Conservation (phyloP, 2,888 invertebrate genomes). For the Dione vanillae region DNA sequence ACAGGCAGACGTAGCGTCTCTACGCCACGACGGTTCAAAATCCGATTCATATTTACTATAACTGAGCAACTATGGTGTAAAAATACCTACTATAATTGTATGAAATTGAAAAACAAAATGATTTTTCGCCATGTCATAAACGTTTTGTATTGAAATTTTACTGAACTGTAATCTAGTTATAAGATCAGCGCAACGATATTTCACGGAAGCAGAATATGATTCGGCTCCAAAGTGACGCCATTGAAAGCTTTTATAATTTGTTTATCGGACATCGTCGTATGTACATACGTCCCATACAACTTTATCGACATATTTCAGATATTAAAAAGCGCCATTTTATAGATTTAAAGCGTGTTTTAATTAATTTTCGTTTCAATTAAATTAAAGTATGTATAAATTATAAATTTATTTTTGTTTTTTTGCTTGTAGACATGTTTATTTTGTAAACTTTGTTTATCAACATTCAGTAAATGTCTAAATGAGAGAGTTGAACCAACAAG, state of each 20-base stretch:
- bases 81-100: background rate
- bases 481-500: too few species aligned
- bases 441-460: too few species aligned
- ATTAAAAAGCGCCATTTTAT: slow-evolving; percentile 15
- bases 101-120: background rate
- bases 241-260: slow-evolving; percentile 30
- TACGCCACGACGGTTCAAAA: too few species aligned
- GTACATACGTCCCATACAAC: slow-evolving; percentile 12
- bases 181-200: slow-evolving; percentile 25
- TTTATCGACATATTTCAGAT: slow-evolving; percentile 11
- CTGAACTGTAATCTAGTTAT: slow-evolving; percentile 19
- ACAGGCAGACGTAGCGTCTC: too few species aligned
- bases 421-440: too few species aligned
- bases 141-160: slow-evolving; percentile 6
- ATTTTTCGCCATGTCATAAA: slow-evolving; percentile 14
- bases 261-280: slow-evolving; percentile 21
- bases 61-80: background rate
- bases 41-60: too few species aligned
- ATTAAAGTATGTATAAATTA: background rate
- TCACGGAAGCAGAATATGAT: slow-evolving; percentile 21
- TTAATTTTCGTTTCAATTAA: background rate
- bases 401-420: too few species aligned
- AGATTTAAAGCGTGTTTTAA: slow-evolving; percentile 19
- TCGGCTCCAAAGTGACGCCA: slow-evolving; percentile 5
- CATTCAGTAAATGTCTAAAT: too few species aligned